Percentiles rank a stretch among this genome's conserved stretches.
These are phyloP conservation scores for Eidolon dupreanum DNA, from an alignment of 2,797 vertebrate species.

Conservation along the genomic window DNA sequence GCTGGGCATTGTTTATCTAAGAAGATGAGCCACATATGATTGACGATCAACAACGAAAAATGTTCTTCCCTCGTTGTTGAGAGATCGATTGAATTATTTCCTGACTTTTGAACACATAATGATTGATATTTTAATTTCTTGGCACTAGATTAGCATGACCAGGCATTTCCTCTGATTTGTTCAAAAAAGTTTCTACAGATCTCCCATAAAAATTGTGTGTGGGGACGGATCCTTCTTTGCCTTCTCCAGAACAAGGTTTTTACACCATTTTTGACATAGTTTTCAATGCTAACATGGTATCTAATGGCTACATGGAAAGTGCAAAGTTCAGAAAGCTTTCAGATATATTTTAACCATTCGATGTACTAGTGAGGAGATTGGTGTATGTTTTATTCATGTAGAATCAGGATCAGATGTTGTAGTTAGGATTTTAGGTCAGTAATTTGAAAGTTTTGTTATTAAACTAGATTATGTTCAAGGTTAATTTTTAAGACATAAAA, in stretches of 20 bases:
- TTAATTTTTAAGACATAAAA: neutral
- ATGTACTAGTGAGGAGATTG: neutral
- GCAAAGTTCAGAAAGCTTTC: neutral
- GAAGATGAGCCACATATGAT: neutral
- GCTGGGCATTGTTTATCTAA: neutral
- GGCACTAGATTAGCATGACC: neutral
- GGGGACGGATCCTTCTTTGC: neutral
- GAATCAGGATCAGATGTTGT: neutral
- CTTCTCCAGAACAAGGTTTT: neutral
- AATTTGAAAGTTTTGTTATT: neutral
- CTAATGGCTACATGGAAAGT: neutral
- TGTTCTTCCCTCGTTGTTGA: neutral
- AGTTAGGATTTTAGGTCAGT: neutral
- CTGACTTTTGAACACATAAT: neutral
- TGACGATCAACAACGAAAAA: neutral
- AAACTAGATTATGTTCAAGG: neutral
- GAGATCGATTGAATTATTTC: neutral
- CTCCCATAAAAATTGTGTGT: neutral
- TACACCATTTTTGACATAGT: neutral
- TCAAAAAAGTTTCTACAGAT: neutral
- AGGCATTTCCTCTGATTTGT: neutral
- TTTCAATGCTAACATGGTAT: neutral
- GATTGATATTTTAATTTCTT: neutral
- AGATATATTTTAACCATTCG: neutral
- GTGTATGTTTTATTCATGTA: neutral